Conservation (phyloP, 2,113 vertebrate genomes). For the Carollia perspicillata region DNA sequence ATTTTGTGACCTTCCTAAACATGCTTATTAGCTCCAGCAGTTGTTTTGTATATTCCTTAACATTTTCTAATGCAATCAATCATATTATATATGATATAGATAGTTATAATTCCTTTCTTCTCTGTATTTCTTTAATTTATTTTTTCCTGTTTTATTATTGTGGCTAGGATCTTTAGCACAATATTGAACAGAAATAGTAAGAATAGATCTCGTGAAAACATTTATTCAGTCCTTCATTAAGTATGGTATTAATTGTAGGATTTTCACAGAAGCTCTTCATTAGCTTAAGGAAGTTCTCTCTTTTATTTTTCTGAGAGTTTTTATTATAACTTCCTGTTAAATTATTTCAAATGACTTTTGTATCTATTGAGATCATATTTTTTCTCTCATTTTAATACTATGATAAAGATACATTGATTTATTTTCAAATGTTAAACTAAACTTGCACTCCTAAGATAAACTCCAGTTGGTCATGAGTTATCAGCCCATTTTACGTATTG, state of each 20-base stretch:
- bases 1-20: background rate
- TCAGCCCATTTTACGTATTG: background rate
- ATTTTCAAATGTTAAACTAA: constrained; percentile 16
- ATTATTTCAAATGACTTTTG: constrained; percentile 2
- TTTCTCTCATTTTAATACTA: background rate
- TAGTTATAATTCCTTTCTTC: background rate
- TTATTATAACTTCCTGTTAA: background rate
- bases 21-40: background rate
- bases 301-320: background rate
- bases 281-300: background rate
- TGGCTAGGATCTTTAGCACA: background rate
- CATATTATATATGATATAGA: background rate
- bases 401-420: background rate
- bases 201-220: background rate
- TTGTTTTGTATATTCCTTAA: background rate
- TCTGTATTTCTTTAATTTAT: background rate
- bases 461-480: background rate
- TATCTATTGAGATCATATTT: background rate
- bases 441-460: background rate
- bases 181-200: background rate
- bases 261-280: background rate
- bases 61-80: background rate
- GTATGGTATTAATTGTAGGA: background rate
- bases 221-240: constrained; percentile 3
- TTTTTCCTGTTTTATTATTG: background rate